Evolutionary conservation across 2,113 vertebrate species (phyloP), one percentile per base, ranked within the genome.

Genomic region (Opisthocomus hoazin): DNA sequence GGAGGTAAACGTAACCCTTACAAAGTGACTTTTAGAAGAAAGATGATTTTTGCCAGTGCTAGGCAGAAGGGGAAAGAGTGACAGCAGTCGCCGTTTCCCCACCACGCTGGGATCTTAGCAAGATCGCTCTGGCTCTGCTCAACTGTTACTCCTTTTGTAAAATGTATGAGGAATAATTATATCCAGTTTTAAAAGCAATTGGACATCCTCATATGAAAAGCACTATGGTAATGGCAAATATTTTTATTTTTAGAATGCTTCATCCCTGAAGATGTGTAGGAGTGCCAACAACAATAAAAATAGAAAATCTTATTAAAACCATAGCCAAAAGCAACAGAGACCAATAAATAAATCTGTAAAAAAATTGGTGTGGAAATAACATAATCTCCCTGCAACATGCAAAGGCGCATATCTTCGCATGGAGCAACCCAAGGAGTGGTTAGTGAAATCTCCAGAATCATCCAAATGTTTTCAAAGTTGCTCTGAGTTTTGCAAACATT

Each of bases 231-330:
- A 85, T 26, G 26, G 84, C 77, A 96, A 94, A 91, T 91, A 91
- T 69, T 87, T 95, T 71, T 96, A 96, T 96, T 95, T 95, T 97
- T 89, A 91, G 77, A 73, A 57, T 57, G 56, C 53, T 84, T 63
- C 29, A 2, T 87, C 48, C 48, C 90, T 58, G 45, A 83, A 95
- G 89, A 92, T 50, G 70, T 43, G 77, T 39, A 17, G 30, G 51
- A 86, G 63, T 70, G 96, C 90, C 96, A 96, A 82, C 70, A 82
- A 53, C 61, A 95, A 92, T 7, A 95, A 54, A 93, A 93, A 69
- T 14, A 95, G 86, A 91, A 89, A 94, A 90, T 87, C 69, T 54
- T 71, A 19, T 54, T 26, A 78, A 57, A 91, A 65, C 7, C 41
- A 3, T 57, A 41, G 89, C 94, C 94, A 93, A 96, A 87, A 82